Base-by-base conservation (phyloP, 1,140 invertebrate genomes). In the Papilio polytes region DNA sequence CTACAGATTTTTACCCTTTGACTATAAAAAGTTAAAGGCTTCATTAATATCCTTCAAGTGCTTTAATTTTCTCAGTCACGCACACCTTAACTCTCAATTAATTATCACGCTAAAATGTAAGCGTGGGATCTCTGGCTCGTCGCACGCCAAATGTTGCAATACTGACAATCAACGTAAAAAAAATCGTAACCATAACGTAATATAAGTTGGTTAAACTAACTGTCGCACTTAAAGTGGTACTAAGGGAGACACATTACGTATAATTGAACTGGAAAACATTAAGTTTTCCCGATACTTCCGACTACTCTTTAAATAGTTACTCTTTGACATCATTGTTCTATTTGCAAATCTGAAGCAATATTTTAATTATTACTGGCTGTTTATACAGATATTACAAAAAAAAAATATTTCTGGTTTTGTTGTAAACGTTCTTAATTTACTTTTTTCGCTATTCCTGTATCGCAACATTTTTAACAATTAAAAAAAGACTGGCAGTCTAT, bases 31-130 rank as follows among this genome's bases (percentile, higher is more conserved):
- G 63, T 70, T 70, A 70, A 70, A 70, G 63, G 63, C 63, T 70
- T 70, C 63, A 70, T 70, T 70, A 70, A 70, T 70, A 31, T 70
- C 63, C 63, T 70, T 70, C 63, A 70, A 70, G 63, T 70, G 63
- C 26, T 70, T 70, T 70, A 31, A 70, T 70, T 70, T 70, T 70
- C 63, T 31, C 63, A 70, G 63, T 70, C 63, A 70, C 63, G 63
- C 63, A 70, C 63, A 70, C 63, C 63, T 66, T 70, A 66, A 31
- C 22, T 70, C 13, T 31, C 63, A 70, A 70, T 70, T 70, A 70
- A 70, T 70, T 70, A 70, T 15, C 63, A 70, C 63, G 26, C 12
- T 31, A 70, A 70, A 31, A 70, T 70, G 8, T 31, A 70, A 70
- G 63, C 63, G 63, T 70, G 63, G 63, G 63, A 70, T 70, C 63